Evolutionary conservation across 1,140 invertebrate species (phyloP).

Genomic region (Goniozus legneri): DNA sequence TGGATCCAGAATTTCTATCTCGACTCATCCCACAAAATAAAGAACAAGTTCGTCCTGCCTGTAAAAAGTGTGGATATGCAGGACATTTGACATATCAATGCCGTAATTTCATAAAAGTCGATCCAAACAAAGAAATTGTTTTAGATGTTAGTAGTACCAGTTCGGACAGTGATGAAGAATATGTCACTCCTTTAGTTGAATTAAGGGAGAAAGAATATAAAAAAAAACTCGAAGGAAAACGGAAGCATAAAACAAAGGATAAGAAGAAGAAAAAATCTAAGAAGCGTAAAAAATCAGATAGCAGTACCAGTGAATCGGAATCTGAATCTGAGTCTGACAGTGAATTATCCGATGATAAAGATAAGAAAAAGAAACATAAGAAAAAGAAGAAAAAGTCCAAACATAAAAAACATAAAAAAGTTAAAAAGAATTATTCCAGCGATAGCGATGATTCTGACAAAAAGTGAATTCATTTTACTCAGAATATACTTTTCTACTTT

Average conservation of each 20-base stretch:
- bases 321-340: constrained; percentile 23
- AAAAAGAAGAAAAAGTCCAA: constrained; percentile 43
- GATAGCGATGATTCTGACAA: too few species aligned
- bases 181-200: constrained; percentile 76
- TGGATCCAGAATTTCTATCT: constrained; percentile 52
- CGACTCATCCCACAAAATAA: constrained; percentile 61
- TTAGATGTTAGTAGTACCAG: constrained; percentile 94
- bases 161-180: constrained; percentile 74
- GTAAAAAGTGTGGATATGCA: constrained; percentile 91
- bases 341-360: constrained; percentile 25
- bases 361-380: constrained; percentile 38
- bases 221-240: constrained; percentile 58
- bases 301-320: constrained; percentile 30
- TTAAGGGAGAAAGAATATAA: constrained; percentile 73
- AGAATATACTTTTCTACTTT: too few species aligned
- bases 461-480: too few species aligned
- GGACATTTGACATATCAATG: constrained; percentile 96
- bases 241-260: constrained; percentile 55
- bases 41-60: constrained; percentile 73
- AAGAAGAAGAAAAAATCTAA: constrained; percentile 50
- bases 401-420: constrained; percentile 43
- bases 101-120: constrained; percentile 91
- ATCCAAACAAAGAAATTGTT: constrained; percentile 81
- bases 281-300: constrained; percentile 29
- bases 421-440: constrained; percentile 35